Base-by-base conservation (phyloP, 2,797 vertebrate genomes). In the Channallabes apus region DNA sequence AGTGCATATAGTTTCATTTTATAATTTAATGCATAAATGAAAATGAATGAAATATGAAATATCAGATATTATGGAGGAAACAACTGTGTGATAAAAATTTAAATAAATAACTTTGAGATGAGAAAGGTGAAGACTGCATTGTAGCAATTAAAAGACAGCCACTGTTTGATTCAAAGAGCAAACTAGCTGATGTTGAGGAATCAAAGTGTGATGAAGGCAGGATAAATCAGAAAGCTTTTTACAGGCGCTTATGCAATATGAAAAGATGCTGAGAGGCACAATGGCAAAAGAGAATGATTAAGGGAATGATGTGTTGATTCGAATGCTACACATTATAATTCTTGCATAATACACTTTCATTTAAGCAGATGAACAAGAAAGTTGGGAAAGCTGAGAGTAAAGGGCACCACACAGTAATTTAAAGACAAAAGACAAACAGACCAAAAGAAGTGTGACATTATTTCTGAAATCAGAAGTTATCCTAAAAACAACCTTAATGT, bases 311-410 rank as follows among this genome's bases (percentile, higher is more conserved):
- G 62, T 67, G 79, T 4, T 80, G 72, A 79, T 68, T 82, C 82
- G 85, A 77, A 88, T 56, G 62, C 87, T 77, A 86, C 83, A 87
- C 56, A 83, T 81, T 65, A 80, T 81, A 87, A 84, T 22, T 82
- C 76, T 80, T 80, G 72, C 64, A 85, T 84, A 51, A 20, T 76
- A 9, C 14, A 27, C 27, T 15, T 61, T 81, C 4, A 86, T 80
- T 77, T 75, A 88, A 83, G 65, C 15, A 89, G 64, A 41, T 11
- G 80, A 84, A 64, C 65, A 75, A 59, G 69, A 59, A 76, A 65
- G 11, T 73, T 38, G 32, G 61, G n/a, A 82, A 73, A 64, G 29
- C n/a, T 65, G 58, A 1, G 17, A 61, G 35, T 35, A 46, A 86
- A 77, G 4, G 35, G 5, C 64, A 51, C 17, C 17, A 67, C 32